Evolutionary conservation across 2,113 vertebrate genomes (phyloP).

Genomic region (Cathartes aura): DNA sequence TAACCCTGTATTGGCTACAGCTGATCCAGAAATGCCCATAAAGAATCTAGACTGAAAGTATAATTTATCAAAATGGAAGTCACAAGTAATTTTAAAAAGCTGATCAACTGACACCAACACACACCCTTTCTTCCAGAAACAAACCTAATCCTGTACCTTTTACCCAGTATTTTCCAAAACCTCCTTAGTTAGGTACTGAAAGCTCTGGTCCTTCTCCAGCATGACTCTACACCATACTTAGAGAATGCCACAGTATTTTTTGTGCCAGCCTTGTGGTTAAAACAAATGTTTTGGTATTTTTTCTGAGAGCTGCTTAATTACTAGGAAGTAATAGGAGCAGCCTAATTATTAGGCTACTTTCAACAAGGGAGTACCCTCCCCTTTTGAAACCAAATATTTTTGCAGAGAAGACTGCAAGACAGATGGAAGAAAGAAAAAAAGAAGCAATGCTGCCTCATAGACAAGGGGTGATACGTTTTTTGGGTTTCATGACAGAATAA

Average conservation of each 20-base stretch:
- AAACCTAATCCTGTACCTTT: background rate
- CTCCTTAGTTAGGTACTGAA: background rate
- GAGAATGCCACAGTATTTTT: background rate
- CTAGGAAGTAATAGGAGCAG: background rate
- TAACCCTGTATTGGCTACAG: background rate
- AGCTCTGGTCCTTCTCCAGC: background rate
- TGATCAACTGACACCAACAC: background rate
- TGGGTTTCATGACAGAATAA: background rate
- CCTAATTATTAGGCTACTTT: background rate
- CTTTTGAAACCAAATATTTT: background rate
- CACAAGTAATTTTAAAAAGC: background rate
- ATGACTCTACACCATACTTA: background rate
- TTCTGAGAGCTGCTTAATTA: background rate
- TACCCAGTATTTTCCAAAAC: background rate
- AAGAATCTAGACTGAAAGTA: background rate
- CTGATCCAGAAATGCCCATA: background rate
- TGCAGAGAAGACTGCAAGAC: background rate
- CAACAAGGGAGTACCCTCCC: background rate
- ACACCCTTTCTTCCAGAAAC: background rate
- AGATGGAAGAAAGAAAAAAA: background rate
- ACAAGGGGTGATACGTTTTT: accelerated
- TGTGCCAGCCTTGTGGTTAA: background rate
- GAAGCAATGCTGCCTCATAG: background rate
- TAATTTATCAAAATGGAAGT: background rate
- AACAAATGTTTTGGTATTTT: background rate